Evolutionary conservation across 2,888 invertebrate species (phyloP), one percentile per base, ranked within the genome.

Genomic region (Brachynemurus nebulosus): DNA sequence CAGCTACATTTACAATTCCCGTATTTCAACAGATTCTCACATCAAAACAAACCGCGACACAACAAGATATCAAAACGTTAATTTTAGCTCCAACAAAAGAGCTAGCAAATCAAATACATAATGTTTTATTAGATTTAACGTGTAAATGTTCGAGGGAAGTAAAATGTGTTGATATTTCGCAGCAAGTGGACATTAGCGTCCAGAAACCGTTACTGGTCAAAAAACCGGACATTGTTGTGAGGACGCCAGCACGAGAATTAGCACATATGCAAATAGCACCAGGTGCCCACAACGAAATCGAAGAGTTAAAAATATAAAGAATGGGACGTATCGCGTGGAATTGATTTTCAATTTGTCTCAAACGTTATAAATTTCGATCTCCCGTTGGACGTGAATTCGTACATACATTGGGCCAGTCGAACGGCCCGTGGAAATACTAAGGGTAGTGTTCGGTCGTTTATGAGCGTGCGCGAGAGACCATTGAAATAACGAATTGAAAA

Each of bases 351-450:
- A 57, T 85, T 82, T 63, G 96, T 99, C 0, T 79, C 95, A 6
- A 97, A 97, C 66, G 92, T 99, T 1, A 82, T 99, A 46, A 99
- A 99, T 67, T 98, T 97, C 66, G 98, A 99, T 68, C 97, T 98
- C 64, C 98, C 98, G 0, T 66, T 76, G 8, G 85, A 88, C 59
- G 77, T 86, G 0, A 84, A 78, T 56, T 82, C 93, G 0, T 99
- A 99, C 61, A 82, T 98, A 47, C 98, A 99, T 63, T 72, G 98
- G 56, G 96, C 95, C 0, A 98, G 97, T 0, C 69, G 92, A 44
- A 91, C 91, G 3, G 91, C 91, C 0, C 69, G 91, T 48, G 91
- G 90, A 7, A 85, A 79, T 51, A 86, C 88, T 62, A 76, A 84
- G 65, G 80, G 79, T 58, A 85, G 84, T 39, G 89, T 86, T 1